phyloP scores from a whole-genome alignment of 2,888 invertebrate species.

The Monoplex corrugatus region DNA sequence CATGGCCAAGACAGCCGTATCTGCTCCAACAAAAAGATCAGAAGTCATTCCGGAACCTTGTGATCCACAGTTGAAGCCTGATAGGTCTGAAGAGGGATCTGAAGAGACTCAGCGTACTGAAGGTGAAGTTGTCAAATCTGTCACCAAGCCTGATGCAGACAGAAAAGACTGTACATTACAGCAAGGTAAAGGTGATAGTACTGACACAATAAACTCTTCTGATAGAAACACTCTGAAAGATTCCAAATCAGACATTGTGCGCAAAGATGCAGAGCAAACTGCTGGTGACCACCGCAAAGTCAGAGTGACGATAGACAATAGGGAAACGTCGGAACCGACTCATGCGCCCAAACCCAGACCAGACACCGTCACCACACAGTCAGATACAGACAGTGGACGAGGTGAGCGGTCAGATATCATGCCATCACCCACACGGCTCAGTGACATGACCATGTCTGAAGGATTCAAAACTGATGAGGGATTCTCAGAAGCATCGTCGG shows the following conservation, averaged over 20 bases:
- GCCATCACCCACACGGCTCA: neutral
- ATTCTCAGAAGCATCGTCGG: conserved; percentile 56
- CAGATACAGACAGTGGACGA: conserved; percentile 9
- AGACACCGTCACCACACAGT: neutral
- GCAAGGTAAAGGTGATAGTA: neutral
- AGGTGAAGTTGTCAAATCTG: neutral
- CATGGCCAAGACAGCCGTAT: neutral
- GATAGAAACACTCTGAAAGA: too few species aligned
- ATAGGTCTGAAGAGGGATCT: too few species aligned
- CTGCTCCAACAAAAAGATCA: neutral
- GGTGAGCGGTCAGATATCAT: neutral
- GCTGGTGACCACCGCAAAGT: neutral
- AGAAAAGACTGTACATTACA: neutral
- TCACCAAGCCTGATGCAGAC: neutral
- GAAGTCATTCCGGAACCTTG: neutral
- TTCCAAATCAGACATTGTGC: neutral
- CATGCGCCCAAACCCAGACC: too few species aligned
- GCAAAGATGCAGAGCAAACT: neutral
- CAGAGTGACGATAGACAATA: neutral
- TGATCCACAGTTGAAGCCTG: too few species aligned
- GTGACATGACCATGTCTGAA: conserved; percentile 45
- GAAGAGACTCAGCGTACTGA: too few species aligned
- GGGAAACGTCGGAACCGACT: too few species aligned
- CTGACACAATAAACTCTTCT: too few species aligned
- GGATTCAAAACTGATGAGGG: conserved; percentile 59